Base-by-base conservation (phyloP, 2,797 vertebrate species). In the Crypturellus tataupa region DNA sequence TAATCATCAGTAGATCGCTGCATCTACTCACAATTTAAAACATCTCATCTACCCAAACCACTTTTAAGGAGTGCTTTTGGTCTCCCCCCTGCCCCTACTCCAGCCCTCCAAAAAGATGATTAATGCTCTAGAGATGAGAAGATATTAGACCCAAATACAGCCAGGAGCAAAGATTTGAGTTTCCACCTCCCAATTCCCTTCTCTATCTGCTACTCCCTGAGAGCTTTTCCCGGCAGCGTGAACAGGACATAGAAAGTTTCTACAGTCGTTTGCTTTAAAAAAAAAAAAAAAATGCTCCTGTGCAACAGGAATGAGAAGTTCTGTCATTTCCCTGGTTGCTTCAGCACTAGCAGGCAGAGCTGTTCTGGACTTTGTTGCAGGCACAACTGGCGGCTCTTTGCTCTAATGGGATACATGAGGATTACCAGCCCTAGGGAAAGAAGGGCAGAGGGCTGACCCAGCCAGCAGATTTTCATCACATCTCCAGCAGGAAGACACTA, bases 321-420 rank as follows among this genome's bases (percentile, higher is more conserved):
- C 49, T 82, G 56, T 86, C 51, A 9, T 93, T 95, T 96, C 81
- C 80, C 73, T 20, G 10, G 56, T 94, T 93, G 72, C 56, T 94
- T 81, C 70, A 73, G 55, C 65, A 40, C 27, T 73, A 86, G 80
- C 10, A 15, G 77, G 55, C 90, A 70, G 83, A 78, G 47, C 79
- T 85, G 77, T 60, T 71, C 37, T 1, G 2, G 62, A n/a, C 89
- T 94, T 91, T 93, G 56, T 58, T 90, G 76, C 80, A 80, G 87
- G 80, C 80, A 70, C 31, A 78, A 31, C 69, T 87, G 85, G 89
- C 80, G 79, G 78, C 47, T 91, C 75, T 94, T 92, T 91, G 94
- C 89, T 79, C 85, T 92, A 80, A 56, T 85, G 85, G 84, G 81
- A 86, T 83, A 67, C 51, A 53, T 12, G 56, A 80, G 82, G 64